These are phyloP conservation scores for Xestia ashworthii DNA, from an alignment of 2,888 invertebrate genomes.

Conservation along the genomic window DNA sequence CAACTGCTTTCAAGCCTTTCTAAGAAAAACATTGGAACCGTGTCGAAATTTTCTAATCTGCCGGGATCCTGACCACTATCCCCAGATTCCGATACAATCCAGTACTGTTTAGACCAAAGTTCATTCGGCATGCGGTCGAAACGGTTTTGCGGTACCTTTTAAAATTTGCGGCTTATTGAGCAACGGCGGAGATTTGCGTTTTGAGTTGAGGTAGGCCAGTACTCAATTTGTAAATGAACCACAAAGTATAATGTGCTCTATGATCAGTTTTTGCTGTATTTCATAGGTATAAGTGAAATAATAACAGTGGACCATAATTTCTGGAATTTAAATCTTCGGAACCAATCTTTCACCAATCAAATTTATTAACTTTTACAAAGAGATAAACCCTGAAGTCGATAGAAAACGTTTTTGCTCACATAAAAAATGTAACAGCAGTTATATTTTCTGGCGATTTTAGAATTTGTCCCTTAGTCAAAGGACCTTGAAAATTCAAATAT, in stretches of 20 bases:
- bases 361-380: background rate
- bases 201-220: background rate
- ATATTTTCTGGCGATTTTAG: background rate
- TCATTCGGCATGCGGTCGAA: no score
- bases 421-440: background rate
- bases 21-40: background rate
- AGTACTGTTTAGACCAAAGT: background rate
- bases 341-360: background rate
- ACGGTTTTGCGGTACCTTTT: background rate
- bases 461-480: background rate
- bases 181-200: background rate
- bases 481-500: background rate
- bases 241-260: background rate
- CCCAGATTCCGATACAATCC: background rate
- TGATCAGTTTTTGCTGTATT: background rate
- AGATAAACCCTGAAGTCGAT: background rate
- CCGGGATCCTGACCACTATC: conserved; percentile 3
- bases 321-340: background rate
- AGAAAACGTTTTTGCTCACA: background rate
- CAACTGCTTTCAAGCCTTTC: background rate
- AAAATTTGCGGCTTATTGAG: conserved; percentile 1
- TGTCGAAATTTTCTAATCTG: background rate
- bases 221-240: background rate
- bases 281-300: background rate
- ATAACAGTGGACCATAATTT: background rate